A percentile compares a stretch with the other conserved stretches of the same genome.
Conservation (phyloP, 2,888 invertebrate species). For the Coenonympha glycerion region DNA sequence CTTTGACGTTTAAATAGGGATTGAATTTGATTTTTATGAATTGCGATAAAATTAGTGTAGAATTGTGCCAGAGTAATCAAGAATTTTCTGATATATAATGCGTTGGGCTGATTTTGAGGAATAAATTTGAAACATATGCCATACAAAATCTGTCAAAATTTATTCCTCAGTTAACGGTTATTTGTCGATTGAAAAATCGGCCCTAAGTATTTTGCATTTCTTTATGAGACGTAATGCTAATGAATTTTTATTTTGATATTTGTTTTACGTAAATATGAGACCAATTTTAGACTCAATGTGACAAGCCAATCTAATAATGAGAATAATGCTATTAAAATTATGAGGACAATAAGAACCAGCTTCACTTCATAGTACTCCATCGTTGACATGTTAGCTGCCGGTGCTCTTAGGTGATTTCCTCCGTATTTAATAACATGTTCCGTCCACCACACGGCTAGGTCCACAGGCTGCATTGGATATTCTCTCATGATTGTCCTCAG, state of each 20-base stretch:
- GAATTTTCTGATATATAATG: no score
- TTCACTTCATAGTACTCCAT: conserved; percentile 39
- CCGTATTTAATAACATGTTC: conserved; percentile 62
- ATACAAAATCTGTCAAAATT: no score
- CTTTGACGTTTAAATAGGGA: no score
- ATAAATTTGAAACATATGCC: no score
- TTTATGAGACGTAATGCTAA: not conserved
- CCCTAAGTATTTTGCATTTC: no score
- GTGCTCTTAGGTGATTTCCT: conserved; percentile 54
- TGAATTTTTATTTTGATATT: conserved; percentile 4
- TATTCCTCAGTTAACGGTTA: no score
- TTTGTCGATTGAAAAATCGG: no score
- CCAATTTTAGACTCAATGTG: not conserved
- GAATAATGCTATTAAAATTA: conserved; percentile 4
- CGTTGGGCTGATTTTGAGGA: no score
- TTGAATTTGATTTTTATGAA: no score
- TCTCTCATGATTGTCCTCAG: conserved; percentile 29
- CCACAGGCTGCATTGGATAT: conserved; percentile 31
- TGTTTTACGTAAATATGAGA: not conserved
- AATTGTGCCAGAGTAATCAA: no score
- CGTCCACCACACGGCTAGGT: conserved; percentile 66
- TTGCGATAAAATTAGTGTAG: no score
- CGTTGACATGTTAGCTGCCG: conserved; percentile 41
- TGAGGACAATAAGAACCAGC: conserved; percentile 22
- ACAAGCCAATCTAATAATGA: not conserved